phyloP scores from a whole-genome alignment of 1,140 invertebrate genomes.

The Andricus grossulariae region DNA sequence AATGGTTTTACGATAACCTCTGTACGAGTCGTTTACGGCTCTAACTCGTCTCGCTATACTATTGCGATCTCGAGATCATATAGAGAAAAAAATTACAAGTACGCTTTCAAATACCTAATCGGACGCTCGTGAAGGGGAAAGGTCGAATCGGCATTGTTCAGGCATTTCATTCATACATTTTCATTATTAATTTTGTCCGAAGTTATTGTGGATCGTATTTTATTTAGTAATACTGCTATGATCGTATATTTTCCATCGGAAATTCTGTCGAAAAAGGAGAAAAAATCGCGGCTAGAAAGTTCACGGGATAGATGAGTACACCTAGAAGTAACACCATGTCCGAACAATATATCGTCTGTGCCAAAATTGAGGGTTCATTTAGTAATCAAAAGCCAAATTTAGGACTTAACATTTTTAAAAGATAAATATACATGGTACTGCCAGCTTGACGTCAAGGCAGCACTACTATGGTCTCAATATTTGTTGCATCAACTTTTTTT shows the following conservation, averaged over 20 bases:
- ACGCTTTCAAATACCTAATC: slow-evolving; percentile 18
- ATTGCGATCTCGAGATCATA: slow-evolving; percentile 11
- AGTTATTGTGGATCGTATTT: neutral
- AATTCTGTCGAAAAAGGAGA: neutral
- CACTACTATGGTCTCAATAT: too few species aligned
- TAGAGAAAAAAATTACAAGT: slow-evolving; percentile 2
- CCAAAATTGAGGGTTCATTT: neutral
- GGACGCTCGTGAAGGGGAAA: neutral
- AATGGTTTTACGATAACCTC: slow-evolving; percentile 25
- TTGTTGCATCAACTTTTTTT: too few species aligned
- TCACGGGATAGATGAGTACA: neutral
- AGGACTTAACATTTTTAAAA: too few species aligned
- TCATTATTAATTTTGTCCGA: neutral
- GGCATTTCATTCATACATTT: slow-evolving; percentile 21
- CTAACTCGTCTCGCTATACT: slow-evolving; percentile 2
- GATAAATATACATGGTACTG: too few species aligned
- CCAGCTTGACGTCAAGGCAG: too few species aligned
- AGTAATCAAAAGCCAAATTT: too few species aligned
- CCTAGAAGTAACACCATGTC: neutral
- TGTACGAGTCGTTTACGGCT: slow-evolving; percentile 21
- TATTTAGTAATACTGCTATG: neutral
- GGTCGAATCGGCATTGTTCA: slow-evolving; percentile 16
- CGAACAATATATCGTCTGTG: neutral
- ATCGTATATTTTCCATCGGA: neutral
- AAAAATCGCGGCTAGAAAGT: neutral